Conservation (phyloP, 2,888 invertebrate species). For the Isoperla grammatica region DNA sequence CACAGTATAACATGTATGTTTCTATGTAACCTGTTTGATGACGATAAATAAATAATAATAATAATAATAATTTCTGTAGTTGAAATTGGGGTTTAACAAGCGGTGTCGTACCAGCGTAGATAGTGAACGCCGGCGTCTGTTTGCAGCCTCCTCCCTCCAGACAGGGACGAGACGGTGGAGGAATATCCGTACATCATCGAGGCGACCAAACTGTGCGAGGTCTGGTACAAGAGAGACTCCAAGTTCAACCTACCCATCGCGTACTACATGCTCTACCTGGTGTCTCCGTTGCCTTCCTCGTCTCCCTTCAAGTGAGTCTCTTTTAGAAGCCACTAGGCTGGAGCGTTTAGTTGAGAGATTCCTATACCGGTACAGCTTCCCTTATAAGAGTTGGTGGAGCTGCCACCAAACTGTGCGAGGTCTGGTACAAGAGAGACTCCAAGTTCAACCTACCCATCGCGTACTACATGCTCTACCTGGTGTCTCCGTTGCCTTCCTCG, state of each 20-base stretch:
- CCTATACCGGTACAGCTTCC: background rate
- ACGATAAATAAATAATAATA: no score
- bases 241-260: conserved; percentile 78
- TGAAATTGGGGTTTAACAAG: no score
- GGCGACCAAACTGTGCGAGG: conserved; percentile 46
- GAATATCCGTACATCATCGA: background rate
- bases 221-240: conserved; percentile 81
- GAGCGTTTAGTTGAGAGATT: no score
- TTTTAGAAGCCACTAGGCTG: no score
- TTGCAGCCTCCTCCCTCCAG: background rate
- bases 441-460: conserved; percentile 78
- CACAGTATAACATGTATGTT: no score
- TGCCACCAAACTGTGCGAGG: conserved; percentile 46
- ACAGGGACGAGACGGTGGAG: conserved; percentile 33
- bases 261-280: conserved; percentile 64
- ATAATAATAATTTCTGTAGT: no score
- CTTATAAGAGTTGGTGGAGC: no score
- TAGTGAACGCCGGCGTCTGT: conserved; percentile 37
- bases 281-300: conserved; percentile 59
- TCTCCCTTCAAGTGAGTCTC: conserved; percentile 60
- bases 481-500: no score
- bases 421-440: conserved; percentile 81
- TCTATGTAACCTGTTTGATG: no score
- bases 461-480: conserved; percentile 64
- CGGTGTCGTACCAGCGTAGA: no score